Conservation (phyloP, 2,888 invertebrate species). For the Protonemura montana region DNA sequence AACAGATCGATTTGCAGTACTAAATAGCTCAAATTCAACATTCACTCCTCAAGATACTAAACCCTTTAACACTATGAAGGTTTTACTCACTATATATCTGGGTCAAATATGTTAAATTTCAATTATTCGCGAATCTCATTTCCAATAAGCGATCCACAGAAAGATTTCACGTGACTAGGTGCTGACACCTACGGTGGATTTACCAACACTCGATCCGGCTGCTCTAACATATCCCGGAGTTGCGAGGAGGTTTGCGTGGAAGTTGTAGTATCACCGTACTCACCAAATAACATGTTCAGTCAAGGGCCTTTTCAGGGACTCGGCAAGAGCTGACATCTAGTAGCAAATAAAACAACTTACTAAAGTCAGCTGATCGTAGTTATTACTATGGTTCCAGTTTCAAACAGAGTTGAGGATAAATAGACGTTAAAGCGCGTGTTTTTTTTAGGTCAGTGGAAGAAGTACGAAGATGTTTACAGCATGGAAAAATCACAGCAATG, state of each 20-base stretch:
- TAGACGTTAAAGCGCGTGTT: too few relatives aligned
- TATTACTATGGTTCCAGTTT: too few relatives aligned
- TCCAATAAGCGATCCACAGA: slow-evolving; percentile 48
- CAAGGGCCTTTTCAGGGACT: background rate
- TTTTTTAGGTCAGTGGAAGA: too few relatives aligned
- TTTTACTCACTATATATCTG: background rate
- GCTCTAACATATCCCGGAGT: background rate
- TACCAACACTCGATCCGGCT: slow-evolving; percentile 1
- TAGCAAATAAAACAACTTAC: background rate
- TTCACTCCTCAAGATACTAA: background rate
- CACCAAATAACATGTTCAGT: background rate
- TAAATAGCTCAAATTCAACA: background rate
- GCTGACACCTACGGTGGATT: slow-evolving; percentile 50
- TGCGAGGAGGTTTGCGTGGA: background rate
- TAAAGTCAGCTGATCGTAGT: background rate
- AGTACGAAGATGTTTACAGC: too few relatives aligned
- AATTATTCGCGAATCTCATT: slow-evolving; percentile 26
- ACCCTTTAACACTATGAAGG: background rate
- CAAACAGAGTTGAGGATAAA: too few relatives aligned
- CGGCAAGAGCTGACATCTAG: background rate
- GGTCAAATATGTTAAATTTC: background rate
- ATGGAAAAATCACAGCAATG: too few relatives aligned
- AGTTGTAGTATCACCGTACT: background rate
- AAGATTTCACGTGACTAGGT: slow-evolving; percentile 53
- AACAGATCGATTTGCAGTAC: background rate